These are phyloP conservation scores for Carduelis carduelis DNA, from an alignment of 2,797 vertebrate genomes.

Conservation along the genomic window DNA sequence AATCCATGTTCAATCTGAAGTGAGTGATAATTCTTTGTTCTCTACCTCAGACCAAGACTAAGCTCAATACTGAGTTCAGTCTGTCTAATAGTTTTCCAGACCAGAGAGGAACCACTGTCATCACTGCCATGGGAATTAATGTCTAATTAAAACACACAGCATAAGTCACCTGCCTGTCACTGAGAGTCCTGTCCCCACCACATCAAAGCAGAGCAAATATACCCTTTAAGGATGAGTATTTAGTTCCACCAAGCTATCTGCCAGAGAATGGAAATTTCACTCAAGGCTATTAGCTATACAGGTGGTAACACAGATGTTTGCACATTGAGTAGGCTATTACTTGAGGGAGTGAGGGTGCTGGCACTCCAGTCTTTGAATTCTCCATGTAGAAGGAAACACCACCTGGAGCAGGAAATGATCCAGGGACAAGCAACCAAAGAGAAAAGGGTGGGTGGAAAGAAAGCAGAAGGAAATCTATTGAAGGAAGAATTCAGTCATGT, in stretches of 20 bases:
- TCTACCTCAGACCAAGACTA: neutral
- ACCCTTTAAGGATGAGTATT: neutral
- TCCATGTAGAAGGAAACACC: neutral
- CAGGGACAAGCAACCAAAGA: slow-evolving; percentile 27
- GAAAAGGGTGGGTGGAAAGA: neutral
- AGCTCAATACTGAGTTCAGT: neutral
- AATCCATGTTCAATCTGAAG: neutral
- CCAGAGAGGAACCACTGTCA: neutral
- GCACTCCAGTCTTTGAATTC: neutral
- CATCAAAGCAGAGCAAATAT: neutral
- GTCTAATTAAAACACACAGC: neutral
- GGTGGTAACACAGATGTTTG: slow-evolving; percentile 23
- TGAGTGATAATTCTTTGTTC: neutral
- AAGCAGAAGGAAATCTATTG: neutral
- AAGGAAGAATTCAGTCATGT: neutral
- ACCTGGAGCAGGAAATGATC: slow-evolving; percentile 46
- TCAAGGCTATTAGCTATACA: neutral
- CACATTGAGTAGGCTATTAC: neutral
- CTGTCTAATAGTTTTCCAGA: neutral
- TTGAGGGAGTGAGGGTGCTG: slow-evolving; percentile 4
- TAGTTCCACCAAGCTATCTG: neutral
- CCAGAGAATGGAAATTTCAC: neutral
- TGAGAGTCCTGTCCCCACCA: neutral
- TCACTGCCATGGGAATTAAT: neutral
- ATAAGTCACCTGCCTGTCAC: neutral